These are phyloP conservation scores for Aldabrachelys gigantea DNA, from an alignment of 2,113 vertebrate genomes.

Conservation along the genomic window DNA sequence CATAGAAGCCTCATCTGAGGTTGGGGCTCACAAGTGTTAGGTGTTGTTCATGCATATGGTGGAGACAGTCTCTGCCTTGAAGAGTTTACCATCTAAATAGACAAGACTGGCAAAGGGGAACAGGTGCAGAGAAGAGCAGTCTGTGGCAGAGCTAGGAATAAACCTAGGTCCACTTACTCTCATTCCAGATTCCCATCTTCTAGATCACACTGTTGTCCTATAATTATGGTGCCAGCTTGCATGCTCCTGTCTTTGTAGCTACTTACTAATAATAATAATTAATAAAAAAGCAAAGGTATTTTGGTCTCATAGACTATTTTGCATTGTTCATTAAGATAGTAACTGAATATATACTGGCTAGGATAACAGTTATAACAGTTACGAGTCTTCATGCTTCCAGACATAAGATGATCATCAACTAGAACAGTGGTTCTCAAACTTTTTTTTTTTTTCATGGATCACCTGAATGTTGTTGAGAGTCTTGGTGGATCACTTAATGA, in stretches of 20 bases:
- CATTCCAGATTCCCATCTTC: neutral
- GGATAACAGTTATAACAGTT: neutral
- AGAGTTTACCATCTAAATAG: accelerated
- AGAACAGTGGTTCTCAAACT: no score
- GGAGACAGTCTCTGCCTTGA: neutral
- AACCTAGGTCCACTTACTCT: neutral
- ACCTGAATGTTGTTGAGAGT: no score
- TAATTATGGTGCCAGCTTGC: neutral
- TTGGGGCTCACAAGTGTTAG: neutral
- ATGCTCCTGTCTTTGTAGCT: neutral
- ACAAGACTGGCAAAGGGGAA: neutral
- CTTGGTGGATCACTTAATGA: no score
- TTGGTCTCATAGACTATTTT: neutral
- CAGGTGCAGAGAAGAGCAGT: neutral
- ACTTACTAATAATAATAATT: neutral
- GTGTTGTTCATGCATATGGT: neutral
- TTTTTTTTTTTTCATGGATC: no score
- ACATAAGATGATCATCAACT: neutral
- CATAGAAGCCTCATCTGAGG: neutral
- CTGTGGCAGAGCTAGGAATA: neutral
- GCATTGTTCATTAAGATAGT: slow-evolving; percentile 36
- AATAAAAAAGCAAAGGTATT: slow-evolving; percentile 1
- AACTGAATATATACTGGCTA: neutral
- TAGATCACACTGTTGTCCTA: neutral
- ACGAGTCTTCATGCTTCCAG: neutral